Percentiles rank a stretch among this genome's conserved stretches.
phyloP scores from a whole-genome alignment of 2,888 invertebrate species.

The Leptinotarsa peninsularis region DNA sequence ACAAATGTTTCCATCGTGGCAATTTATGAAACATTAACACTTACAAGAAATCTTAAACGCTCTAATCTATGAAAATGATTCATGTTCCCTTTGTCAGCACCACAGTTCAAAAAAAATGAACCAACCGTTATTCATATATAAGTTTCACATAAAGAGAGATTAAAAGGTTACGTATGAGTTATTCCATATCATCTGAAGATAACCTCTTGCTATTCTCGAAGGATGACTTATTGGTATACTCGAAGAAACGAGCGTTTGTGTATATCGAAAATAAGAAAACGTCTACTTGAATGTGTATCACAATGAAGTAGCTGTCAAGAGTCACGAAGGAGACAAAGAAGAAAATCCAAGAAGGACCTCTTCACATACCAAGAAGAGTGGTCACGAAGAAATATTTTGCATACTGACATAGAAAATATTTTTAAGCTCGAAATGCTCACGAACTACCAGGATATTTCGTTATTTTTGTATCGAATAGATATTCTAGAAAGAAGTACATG shows the following conservation, averaged over 20 bases:
- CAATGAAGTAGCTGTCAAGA: slow-evolving; percentile 33
- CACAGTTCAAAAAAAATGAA: background rate
- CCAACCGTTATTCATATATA: background rate
- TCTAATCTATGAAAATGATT: background rate
- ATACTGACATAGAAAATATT: background rate
- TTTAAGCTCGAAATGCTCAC: background rate
- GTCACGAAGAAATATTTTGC: background rate
- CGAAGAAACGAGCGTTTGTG: background rate
- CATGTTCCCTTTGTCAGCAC: background rate
- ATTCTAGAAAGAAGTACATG: background rate
- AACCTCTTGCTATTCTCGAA: background rate
- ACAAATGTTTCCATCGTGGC: too few species aligned
- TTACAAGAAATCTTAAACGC: too few species aligned
- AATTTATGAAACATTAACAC: too few species aligned
- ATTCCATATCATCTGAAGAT: background rate
- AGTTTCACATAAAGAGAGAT: slow-evolving; percentile 5
- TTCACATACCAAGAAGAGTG: slow-evolving; percentile 10
- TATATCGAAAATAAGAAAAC: slow-evolving; percentile 1
- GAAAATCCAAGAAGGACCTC: slow-evolving; percentile 12
- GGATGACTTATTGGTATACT: slow-evolving; percentile 2
- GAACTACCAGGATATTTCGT: background rate
- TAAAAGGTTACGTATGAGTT: slow-evolving; percentile 1
- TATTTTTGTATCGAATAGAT: background rate
- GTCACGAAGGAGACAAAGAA: background rate
- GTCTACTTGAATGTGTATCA: slow-evolving; percentile 18